Evolutionary conservation across 2,888 invertebrate species (phyloP).

Genomic region (Silvanus unidentatus): DNA sequence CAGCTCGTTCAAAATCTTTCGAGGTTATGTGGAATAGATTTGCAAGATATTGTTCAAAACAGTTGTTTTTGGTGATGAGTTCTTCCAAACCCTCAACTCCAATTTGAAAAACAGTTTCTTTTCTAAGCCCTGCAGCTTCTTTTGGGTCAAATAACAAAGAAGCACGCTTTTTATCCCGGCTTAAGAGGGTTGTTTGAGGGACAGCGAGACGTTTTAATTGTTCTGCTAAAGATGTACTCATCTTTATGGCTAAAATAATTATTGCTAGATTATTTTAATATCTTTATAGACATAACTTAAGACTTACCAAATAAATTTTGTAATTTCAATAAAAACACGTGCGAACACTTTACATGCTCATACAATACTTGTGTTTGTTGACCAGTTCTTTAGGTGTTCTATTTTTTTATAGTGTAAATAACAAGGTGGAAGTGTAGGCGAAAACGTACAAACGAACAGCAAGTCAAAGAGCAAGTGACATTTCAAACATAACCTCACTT

Average conservation of each 20-base stretch:
- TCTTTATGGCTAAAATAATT: constrained; percentile 29
- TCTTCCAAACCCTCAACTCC: constrained; percentile 83
- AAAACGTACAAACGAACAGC: too few relatives aligned
- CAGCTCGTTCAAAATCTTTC: constrained; percentile 72
- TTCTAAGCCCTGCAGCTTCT: constrained; percentile 82
- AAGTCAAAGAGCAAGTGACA: too few relatives aligned
- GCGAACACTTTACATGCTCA: too few relatives aligned
- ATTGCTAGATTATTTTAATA: too few relatives aligned
- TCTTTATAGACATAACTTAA: too few relatives aligned
- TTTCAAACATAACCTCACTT: too few relatives aligned
- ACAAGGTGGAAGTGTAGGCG: too few relatives aligned
- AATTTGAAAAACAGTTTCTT: constrained; percentile 79
- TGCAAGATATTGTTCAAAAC: constrained; percentile 67
- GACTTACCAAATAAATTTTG: too few relatives aligned
- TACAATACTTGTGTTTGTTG: too few relatives aligned
- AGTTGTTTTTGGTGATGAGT: constrained; percentile 64
- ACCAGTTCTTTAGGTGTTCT: too few relatives aligned
- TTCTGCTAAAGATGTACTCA: constrained; percentile 69
- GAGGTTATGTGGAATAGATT: constrained; percentile 74
- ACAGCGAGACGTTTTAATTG: constrained; percentile 69
- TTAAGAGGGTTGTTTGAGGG: constrained; percentile 68
- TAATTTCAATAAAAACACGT: too few relatives aligned
- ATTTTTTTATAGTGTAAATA: too few relatives aligned
- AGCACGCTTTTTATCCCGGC: constrained; percentile 61
- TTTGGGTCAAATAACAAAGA: constrained; percentile 86